phyloP scores from a whole-genome alignment of 2,113 vertebrate species.

The Marmota flaviventris region DNA sequence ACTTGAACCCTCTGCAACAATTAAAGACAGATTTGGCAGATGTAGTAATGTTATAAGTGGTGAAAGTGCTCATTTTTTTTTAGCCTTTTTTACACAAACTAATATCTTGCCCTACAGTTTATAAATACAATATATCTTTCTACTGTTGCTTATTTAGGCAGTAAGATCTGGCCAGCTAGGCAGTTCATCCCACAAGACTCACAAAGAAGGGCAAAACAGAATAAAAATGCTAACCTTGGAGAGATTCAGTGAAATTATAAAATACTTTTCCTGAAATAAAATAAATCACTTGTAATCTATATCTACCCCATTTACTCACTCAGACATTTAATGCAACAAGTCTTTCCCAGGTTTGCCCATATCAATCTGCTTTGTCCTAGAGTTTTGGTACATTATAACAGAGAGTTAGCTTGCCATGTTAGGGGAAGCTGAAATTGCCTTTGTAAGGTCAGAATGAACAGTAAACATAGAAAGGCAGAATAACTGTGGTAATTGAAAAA shows the following conservation, averaged over 20 bases:
- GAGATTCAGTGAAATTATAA: constrained; percentile 58
- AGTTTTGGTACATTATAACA: not conserved
- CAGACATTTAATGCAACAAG: constrained; percentile 61
- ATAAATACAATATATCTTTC: constrained; percentile 70
- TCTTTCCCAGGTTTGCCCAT: not conserved
- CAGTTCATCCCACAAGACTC: constrained; percentile 70
- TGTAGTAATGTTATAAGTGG: constrained; percentile 59
- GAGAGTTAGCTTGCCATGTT: not conserved
- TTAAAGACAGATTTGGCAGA: constrained; percentile 77
- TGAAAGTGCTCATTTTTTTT: constrained; percentile 62
- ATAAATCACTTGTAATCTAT: not conserved
- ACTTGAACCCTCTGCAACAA: constrained; percentile 75
- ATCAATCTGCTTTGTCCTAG: not conserved
- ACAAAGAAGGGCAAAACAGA: constrained; percentile 59
- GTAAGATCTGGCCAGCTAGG: constrained; percentile 46
- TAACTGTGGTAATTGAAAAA: not conserved
- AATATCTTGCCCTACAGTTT: constrained; percentile 61
- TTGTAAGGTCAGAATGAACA: not conserved
- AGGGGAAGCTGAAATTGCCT: not conserved
- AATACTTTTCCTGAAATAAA: constrained; percentile 39
- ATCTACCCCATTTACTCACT: constrained; percentile 39
- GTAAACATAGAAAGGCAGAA: not conserved
- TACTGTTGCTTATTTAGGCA: constrained; percentile 55
- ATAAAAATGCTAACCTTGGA: constrained; percentile 70
- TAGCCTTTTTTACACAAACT: constrained; percentile 60